Base-by-base conservation (phyloP, 2,888 invertebrate genomes). In the Lampropteryx suffumata region DNA sequence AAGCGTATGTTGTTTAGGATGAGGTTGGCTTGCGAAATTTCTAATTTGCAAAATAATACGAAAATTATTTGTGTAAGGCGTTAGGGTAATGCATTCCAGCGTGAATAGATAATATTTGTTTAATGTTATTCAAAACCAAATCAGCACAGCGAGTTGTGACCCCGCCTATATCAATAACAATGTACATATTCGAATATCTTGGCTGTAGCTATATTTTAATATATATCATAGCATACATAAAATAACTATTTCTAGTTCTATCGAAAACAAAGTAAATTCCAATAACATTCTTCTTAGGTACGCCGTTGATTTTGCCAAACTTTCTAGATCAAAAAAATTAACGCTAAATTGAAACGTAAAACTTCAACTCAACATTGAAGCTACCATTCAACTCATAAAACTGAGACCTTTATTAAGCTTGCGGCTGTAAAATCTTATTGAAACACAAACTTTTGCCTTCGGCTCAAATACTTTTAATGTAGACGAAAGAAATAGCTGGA, bases 1-100 rank as follows among this genome's bases (percentile, higher is more conserved):
- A 59, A 56, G 47, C 46, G 48, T 53, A 55, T 56, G 53, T 51
- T 53, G 53, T 50, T 55, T 51, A 50, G 53, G 26, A 50, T 51
- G 43, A 28, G 46, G 30, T 29, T 41, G 33, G 48, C 40, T 55
- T 41, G 46, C 39, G 41, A 21, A 45, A 48, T 48, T 54, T 41
- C 42, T 53, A 44, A 53, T 55, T 39, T 51, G 28, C 4, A 4
- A 44, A 44, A 48, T 37, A 29, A 34, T 39, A 33, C 29, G 37
- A 28, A 40, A 35, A 48, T 48, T 48, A 48, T 48, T 48, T 42
- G 36, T 14, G 11, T 33, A 21, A 21, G 29, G 26, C 7, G 8
- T 35, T 35, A 7, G 33, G 6, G 26, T 30, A 30, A 29, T 30
- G 41, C 32, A 41, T 11, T 32, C n/a, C n/a, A n/a, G n/a, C n/a